Conservation (phyloP, 2,113 vertebrate genomes). For the Perognathus longimembris region DNA sequence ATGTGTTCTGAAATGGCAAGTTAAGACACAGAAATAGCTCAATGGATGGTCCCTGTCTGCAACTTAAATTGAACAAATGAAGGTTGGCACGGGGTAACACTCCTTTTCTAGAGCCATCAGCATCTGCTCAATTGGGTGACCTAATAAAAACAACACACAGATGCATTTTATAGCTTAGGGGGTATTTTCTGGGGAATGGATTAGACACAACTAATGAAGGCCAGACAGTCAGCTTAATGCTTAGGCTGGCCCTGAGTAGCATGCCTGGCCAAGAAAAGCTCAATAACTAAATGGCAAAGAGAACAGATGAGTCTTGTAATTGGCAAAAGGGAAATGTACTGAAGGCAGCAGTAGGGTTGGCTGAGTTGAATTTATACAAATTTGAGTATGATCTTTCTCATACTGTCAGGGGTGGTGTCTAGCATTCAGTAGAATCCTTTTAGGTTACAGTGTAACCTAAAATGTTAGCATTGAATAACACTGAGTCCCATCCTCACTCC, state of each 20-base stretch:
- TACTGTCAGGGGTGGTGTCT: not conserved
- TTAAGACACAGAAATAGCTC: conserved; percentile 45
- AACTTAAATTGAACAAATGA: conserved; percentile 63
- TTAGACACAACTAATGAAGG: conserved; percentile 60
- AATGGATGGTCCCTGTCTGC: conserved; percentile 10
- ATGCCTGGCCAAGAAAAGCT: conserved; percentile 73
- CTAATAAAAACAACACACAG: conserved; percentile 75
- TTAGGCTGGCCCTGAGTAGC: conserved; percentile 30
- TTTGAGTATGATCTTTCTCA: conserved; percentile 44
- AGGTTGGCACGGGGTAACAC: conserved; percentile 55
- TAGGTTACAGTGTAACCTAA: not conserved
- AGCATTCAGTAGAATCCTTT: not conserved
- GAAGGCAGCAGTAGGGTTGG: not conserved
- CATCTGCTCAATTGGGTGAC: conserved; percentile 76
- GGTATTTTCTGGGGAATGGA: conserved; percentile 55
- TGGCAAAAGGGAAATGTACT: conserved; percentile 52
- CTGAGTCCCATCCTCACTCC: not conserved
- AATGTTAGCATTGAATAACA: not conserved
- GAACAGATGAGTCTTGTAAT: conserved; percentile 67
- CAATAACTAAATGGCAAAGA: conserved; percentile 71
- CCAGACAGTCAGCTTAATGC: conserved; percentile 63
- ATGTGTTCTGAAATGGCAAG: conserved; percentile 15
- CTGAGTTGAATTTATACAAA: not conserved
- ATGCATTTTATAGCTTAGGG: conserved; percentile 70
- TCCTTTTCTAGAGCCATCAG: conserved; percentile 73